Base-by-base conservation (phyloP, 30 jellyfish, hydroid and myxozoan genomes). In the Pelagia noctiluca region DNA sequence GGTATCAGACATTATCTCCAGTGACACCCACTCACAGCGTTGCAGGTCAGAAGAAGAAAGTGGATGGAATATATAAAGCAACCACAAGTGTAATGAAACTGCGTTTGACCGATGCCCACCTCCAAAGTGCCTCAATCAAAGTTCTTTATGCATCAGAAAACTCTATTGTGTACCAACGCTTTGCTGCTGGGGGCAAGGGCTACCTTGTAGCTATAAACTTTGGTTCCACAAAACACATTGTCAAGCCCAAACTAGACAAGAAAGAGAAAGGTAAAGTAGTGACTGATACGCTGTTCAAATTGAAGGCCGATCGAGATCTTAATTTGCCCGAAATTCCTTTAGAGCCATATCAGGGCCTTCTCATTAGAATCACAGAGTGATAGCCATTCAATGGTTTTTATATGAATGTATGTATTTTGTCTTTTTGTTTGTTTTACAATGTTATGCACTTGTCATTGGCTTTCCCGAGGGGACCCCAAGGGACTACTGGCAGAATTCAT, bases 121-220 rank as follows among this genome's bases (percentile, higher is more conserved):
- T 82, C 37, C 72, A 69, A 22, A 54, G 92, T 52, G 24, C 34
- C 4, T 19, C 30, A 66, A 22, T 82, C 5, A 71, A 69, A 1
- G 86, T 82, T 1, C 31, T 36, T 60, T 48, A 69, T 34, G 92
- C 92, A 0, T 22, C 54, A 8, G 85, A 60, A 29, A 46, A 31
- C 33, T 68, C 38, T 13, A n/a, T 82, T 53, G 74, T 82, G 33
- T 69, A 63, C 18, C 85, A 83, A 10, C 81, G 87, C 62, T 71
- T 16, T 36, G 69, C n/a, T 28, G 35, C 67, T 8, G 87, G 83
- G 10, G 21, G 16, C 35, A 83, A 83, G 23, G 68, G 94, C 80
- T 83, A 30, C 49, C 42, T 83, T 1, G 50, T 83, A 31, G 94
- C 88, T 34, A 18, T 83, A 64, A 83, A 83, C 82, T 52, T 70